Evolutionary conservation across 2,888 invertebrate species (phyloP), one percentile per base, ranked within the genome.

Genomic region (Epinotia nisella): DNA sequence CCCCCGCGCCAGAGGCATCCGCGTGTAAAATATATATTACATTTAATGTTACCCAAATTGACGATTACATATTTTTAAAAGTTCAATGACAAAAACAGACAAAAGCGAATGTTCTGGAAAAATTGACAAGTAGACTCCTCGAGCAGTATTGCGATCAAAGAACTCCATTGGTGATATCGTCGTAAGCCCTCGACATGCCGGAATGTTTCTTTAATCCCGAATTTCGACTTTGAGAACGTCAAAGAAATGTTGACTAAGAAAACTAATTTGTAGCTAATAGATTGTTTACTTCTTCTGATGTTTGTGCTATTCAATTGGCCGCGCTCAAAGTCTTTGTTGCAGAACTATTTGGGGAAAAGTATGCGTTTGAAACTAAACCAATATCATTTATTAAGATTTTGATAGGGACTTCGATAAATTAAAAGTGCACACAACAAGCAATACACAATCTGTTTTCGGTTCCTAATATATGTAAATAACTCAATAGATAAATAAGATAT

Each of bases 261-360:
- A 91, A 91, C 90, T 90, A 89, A 91, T 90, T 87, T 87, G 83
- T 90, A 87, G 88, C 88, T 85, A 82, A 81, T 81, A 77, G 79
- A 85, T 76, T 76, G 80, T 82, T 85, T 80, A 82, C 81, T 87
- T 84, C 83, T 85, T 82, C 80, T 66, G 75, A 76, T 78, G 79
- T 80, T 85, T 82, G 83, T 82, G 81, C 81, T 85, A 83, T 88
- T 88, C 87, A 89, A 90, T 88, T 85, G 88, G 89, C 87, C 60
- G 39, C 60, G 41, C 41, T 66, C 71, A 45, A 21, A 68, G 55
- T 67, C 72, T 69, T 73, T 69, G 24, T 65, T 55, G 65, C 51
- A 11, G 55, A 73, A 61, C 35, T 70, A 70, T 73, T 75, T 55
- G 65, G n/a, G 35, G 56, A 55, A 64, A 66, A 41, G 53, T 53